phyloP scores from a whole-genome alignment of 2,888 invertebrate genomes.

The Diaperis boleti region DNA sequence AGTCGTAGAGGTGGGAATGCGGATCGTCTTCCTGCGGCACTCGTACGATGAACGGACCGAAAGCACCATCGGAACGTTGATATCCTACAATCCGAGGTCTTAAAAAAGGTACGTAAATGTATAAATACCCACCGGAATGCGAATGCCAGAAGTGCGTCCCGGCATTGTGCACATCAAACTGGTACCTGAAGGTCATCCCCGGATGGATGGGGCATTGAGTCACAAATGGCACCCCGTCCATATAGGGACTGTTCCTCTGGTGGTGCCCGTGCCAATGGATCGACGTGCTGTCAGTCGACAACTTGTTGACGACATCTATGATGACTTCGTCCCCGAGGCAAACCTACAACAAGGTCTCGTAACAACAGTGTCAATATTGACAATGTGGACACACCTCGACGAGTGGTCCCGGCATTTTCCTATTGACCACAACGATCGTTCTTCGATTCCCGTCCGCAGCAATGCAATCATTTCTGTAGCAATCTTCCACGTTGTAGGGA shows the following conservation, averaged over 20 bases:
- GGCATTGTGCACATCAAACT: slow-evolving; percentile 77
- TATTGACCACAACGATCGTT: slow-evolving; percentile 83
- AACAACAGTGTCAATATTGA: no score
- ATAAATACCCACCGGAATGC: slow-evolving; percentile 70
- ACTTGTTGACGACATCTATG: slow-evolving; percentile 84
- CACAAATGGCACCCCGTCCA: slow-evolving; percentile 90
- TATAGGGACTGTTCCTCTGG: slow-evolving; percentile 81
- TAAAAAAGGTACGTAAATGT: not conserved
- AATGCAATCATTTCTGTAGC: slow-evolving; percentile 83
- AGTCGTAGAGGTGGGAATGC: slow-evolving; percentile 79
- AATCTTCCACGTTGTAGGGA: slow-evolving; percentile 81
- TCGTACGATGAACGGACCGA: slow-evolving; percentile 82
- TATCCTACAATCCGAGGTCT: slow-evolving; percentile 72
- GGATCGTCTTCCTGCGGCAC: slow-evolving; percentile 74
- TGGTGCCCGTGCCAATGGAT: slow-evolving; percentile 96
- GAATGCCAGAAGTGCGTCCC: slow-evolving; percentile 92
- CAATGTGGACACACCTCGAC: slow-evolving; percentile 76
- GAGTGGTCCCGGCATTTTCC: slow-evolving; percentile 88
- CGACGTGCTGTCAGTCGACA: slow-evolving; percentile 84
- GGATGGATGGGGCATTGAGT: slow-evolving; percentile 88
- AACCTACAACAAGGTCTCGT: slow-evolving; percentile 69
- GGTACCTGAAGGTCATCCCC: slow-evolving; percentile 80
- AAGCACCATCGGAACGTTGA: slow-evolving; percentile 88
- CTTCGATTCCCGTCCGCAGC: slow-evolving; percentile 85
- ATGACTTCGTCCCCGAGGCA: slow-evolving; percentile 87